Evolutionary conservation across 2,113 vertebrate species (phyloP).

Genomic region (Sula dactylatra): DNA sequence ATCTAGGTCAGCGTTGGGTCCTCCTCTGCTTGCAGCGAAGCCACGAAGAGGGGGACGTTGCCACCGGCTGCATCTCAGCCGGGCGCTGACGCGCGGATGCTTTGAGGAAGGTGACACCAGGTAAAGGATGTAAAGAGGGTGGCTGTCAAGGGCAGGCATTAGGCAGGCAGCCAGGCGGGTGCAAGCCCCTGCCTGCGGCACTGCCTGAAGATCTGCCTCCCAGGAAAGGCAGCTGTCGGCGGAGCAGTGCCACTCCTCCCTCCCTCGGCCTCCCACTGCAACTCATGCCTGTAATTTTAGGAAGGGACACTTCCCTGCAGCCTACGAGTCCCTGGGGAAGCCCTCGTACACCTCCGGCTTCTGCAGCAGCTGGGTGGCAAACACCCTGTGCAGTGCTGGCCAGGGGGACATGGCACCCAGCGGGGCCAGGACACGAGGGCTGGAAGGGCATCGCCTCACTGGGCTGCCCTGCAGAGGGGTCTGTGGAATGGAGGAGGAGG

Average conservation of each 20-base stretch:
- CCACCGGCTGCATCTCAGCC: neutral
- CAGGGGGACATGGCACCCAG: rapidly evolving
- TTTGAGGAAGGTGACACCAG: neutral
- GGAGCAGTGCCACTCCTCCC: neutral
- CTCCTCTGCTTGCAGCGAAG: neutral
- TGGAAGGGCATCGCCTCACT: neutral
- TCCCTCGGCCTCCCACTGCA: rapidly evolving
- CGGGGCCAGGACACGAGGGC: rapidly evolving
- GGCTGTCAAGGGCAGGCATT: neutral
- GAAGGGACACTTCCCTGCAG: neutral
- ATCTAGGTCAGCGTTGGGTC: neutral
- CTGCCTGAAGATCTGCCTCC: neutral
- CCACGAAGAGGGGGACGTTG: rapidly evolving
- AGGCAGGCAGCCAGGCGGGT: neutral
- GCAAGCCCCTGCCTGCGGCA: rapidly evolving
- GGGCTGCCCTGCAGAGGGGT: neutral
- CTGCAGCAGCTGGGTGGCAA: neutral
- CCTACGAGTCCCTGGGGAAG: neutral
- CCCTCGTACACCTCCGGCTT: neutral
- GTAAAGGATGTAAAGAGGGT: neutral
- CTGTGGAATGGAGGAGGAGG: neutral
- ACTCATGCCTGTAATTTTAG: neutral
- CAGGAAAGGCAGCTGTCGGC: neutral
- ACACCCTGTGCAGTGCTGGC: rapidly evolving
- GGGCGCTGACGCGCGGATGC: rapidly evolving